Base-by-base conservation (phyloP, 2,797 vertebrate species). In the Vireo griseus region DNA sequence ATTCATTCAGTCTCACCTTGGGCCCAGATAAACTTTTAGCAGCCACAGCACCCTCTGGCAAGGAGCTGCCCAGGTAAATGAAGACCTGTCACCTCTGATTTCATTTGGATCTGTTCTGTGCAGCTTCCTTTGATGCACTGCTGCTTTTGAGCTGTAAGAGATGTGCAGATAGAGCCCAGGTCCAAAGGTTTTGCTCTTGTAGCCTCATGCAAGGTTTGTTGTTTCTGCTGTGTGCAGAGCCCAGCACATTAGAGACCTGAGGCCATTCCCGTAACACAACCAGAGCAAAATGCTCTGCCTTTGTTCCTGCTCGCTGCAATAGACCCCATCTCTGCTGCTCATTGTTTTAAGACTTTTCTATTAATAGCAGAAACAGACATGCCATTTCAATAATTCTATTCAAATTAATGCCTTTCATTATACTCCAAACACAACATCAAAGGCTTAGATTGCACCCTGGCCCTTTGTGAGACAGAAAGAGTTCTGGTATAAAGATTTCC, bases 381-480 rank as follows among this genome's bases (percentile, higher is more conserved):
- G 61, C 81, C 84, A 96, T 96, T 96, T 96, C 94, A 97, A 92
- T 96, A 96, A 95, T 95, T 95, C 92, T 94, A 96, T 96, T 96
- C 93, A 96, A 97, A 97, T 97, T 92, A 96, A 95, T 97, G 93
- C 93, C 81, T 96, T 95, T 96, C 95, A 96, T 97, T 97, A 94
- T 94, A 63, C 88, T 96, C 84, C 91, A 94, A 96, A 96, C 65
- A 95, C 86, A 90, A 92, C 94, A 95, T 94, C 94, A 96, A 95
- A 96, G 92, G 92, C 91, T 85, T 75, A 91, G 84, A 86, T 97
- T 96, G 88, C 87, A 95, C 94, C 93, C 91, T 87, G 75, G 88
- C 90, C 91, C 72, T 95, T 92, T 95, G 84, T 95, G 81, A 93
- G 75, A 58, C 72, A 92, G 78, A 92, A 80, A 4, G 91, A 92